phyloP scores from a whole-genome alignment of 2,888 invertebrate species.

The Plagodis dolabraria region DNA sequence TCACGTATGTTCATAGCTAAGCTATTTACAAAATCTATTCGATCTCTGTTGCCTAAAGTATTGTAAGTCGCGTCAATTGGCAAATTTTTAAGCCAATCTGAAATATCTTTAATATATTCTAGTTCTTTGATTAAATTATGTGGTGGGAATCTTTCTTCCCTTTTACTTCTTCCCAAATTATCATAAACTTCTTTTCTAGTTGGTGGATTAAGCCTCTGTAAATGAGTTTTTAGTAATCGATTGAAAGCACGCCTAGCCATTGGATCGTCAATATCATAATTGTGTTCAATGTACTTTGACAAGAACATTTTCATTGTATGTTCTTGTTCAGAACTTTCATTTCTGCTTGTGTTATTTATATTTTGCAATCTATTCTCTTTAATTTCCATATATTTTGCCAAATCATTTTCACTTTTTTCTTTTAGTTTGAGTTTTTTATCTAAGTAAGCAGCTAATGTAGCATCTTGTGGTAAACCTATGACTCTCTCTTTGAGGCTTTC shows the following conservation, averaged over 20 bases:
- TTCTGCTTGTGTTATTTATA: conserved; percentile 8
- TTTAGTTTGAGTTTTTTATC: conserved; percentile 36
- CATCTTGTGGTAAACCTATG: conserved; percentile 48
- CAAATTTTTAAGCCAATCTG: conserved; percentile 64
- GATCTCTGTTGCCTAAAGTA: conserved; percentile 45
- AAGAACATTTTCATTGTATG: conserved; percentile 55
- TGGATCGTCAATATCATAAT: conserved; percentile 54
- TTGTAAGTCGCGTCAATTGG: conserved; percentile 53
- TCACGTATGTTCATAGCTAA: conserved; percentile 57
- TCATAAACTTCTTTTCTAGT: conserved; percentile 50
- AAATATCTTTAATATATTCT: conserved; percentile 58
- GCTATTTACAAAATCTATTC: conserved; percentile 55
- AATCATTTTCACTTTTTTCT: conserved; percentile 25
- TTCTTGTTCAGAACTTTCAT: conserved; percentile 42
- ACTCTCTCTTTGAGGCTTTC: conserved; percentile 49
- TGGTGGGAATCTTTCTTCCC: conserved; percentile 39
- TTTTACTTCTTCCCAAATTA: conserved; percentile 36
- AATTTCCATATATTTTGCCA: conserved; percentile 14
- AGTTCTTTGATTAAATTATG: conserved; percentile 52
- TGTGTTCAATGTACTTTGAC: conserved; percentile 55
- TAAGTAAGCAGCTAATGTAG: conserved; percentile 38
- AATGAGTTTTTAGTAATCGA: conserved; percentile 53
- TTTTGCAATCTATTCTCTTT: conserved; percentile 5
- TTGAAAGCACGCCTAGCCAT: conserved; percentile 53
- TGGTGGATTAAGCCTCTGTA: conserved; percentile 50